Conservation (phyloP, 2,888 invertebrate genomes). For the Electrophaes corylata region DNA sequence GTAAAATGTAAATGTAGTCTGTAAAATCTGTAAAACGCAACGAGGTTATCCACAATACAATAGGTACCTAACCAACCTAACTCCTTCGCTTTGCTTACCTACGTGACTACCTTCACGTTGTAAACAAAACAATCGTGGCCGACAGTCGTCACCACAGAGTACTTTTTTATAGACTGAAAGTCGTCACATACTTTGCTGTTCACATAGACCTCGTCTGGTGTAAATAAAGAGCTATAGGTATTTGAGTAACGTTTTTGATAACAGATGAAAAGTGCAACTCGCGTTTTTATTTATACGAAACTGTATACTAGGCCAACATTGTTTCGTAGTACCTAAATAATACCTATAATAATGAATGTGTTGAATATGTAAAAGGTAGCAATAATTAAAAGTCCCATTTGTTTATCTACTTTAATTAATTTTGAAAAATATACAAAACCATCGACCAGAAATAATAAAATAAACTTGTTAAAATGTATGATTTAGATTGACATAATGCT, state of each 20-base stretch:
- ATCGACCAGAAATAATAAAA: not conserved
- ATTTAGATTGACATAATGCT: no score
- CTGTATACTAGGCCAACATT: no score
- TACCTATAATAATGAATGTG: no score
- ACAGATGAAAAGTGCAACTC: not conserved
- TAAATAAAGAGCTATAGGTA: conserved; percentile 20
- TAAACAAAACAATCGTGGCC: conserved; percentile 43
- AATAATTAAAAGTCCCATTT: not conserved
- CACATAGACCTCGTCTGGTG: conserved; percentile 22
- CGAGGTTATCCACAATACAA: no score
- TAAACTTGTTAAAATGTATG: not conserved
- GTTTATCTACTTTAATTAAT: conserved; percentile 13
- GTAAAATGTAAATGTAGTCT: no score
- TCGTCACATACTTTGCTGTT: conserved; percentile 20
- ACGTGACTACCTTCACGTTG: conserved; percentile 46
- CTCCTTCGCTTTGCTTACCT: conserved; percentile 22
- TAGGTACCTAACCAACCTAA: no score
- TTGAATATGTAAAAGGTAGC: not conserved
- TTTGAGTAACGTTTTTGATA: not conserved
- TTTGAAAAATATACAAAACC: conserved; percentile 1
- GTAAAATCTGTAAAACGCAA: no score
- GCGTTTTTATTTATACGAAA: no score
- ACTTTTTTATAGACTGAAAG: no score
- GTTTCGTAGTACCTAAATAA: no score
- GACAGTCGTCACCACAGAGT: no score